These are phyloP conservation scores for Diloba caeruleocephala DNA, from an alignment of 2,888 invertebrate genomes.

Conservation along the genomic window DNA sequence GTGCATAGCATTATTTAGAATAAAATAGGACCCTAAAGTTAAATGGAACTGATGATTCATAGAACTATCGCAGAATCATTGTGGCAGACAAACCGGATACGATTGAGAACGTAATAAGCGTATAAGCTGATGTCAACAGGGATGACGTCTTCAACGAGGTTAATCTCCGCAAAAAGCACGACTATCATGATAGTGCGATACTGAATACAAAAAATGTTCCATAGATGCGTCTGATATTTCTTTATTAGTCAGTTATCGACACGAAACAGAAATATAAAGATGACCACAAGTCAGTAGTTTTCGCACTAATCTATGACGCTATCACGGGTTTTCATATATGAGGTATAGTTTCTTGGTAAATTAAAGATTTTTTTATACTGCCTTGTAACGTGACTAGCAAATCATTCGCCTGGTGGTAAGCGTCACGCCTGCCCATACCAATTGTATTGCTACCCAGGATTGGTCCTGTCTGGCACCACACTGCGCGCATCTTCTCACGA, in stretches of 20 bases:
- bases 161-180: constrained; percentile 63
- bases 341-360: neutral
- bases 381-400: too few species aligned
- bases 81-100: constrained; percentile 76
- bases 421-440: too few species aligned
- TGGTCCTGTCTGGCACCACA: too few species aligned
- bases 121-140: constrained; percentile 81
- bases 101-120: constrained; percentile 66
- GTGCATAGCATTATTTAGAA: neutral
- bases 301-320: constrained; percentile 9
- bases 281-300: constrained; percentile 18
- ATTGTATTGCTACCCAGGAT: too few species aligned
- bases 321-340: constrained; percentile 17
- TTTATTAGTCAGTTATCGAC: constrained; percentile 49
- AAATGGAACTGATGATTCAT: constrained; percentile 66
- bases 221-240: constrained; percentile 36
- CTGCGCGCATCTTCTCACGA: too few species aligned
- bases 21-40: constrained; percentile 52
- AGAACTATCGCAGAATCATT: constrained; percentile 60
- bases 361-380: neutral
- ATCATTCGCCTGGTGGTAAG: too few species aligned
- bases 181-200: constrained; percentile 56
- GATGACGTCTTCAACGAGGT: constrained; percentile 72
- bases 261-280: constrained; percentile 10
- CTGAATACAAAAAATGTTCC: constrained; percentile 44